A percentile compares a stretch with the other conserved stretches of the same genome.
Evolutionary conservation across 1,140 invertebrate species (phyloP).

Genomic region (Nasonia vitripennis): DNA sequence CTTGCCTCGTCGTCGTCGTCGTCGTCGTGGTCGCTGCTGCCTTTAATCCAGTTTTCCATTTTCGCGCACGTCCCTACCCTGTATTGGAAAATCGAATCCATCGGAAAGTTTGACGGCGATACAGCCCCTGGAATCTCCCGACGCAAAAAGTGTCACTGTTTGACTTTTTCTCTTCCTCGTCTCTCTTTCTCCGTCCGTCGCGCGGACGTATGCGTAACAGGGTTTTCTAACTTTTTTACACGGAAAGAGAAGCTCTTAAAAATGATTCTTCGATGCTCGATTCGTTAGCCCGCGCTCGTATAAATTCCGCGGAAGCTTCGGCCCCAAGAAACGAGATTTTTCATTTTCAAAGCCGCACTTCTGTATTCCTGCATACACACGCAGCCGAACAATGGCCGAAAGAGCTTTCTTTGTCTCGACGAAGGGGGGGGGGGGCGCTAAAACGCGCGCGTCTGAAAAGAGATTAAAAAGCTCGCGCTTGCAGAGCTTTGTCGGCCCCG

Average conservation of each 20-base stretch:
- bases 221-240: too few relatives aligned
- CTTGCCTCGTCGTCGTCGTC: not conserved
- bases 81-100: constrained; percentile 36
- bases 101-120: not conserved
- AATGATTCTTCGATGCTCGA: too few relatives aligned
- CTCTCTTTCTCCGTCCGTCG: not conserved
- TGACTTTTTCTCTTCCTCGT: not conserved
- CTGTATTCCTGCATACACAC: not conserved
- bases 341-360: not conserved
- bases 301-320: too few relatives aligned
- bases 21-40: not conserved
- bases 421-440: not conserved
- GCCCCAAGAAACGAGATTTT: not conserved
- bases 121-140: not conserved
- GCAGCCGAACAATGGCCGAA: not conserved
- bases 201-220: not conserved
- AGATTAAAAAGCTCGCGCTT: too few relatives aligned
- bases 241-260: too few relatives aligned
- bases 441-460: not conserved
- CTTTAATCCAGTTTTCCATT: constrained; percentile 11
- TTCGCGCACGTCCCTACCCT: constrained; percentile 1
- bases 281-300: too few relatives aligned
- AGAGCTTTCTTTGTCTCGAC: not conserved
- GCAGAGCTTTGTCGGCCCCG: not conserved
- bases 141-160: not conserved